Evolutionary conservation across 1,140 invertebrate genomes (phyloP).

Genomic region (Limonius californicus): DNA sequence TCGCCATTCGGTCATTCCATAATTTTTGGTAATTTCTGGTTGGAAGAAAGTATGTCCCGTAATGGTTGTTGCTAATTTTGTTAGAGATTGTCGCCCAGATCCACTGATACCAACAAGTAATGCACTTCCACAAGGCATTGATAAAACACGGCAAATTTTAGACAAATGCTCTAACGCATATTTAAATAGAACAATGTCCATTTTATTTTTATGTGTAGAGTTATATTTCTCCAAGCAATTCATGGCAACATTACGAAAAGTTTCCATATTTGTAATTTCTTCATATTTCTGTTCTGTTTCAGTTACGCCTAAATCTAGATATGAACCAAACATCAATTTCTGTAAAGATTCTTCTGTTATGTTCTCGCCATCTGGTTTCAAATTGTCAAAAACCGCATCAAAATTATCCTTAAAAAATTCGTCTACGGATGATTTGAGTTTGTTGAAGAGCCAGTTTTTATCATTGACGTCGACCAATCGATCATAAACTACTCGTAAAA

Average conservation of each 20-base stretch:
- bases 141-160: slow-evolving; percentile 80
- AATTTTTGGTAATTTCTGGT: slow-evolving; percentile 83
- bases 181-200: slow-evolving; percentile 86
- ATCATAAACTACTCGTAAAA: slow-evolving; percentile 86
- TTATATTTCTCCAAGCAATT: slow-evolving; percentile 82
- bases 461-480: slow-evolving; percentile 75
- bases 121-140: slow-evolving; percentile 72
- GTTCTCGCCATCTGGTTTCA: slow-evolving; percentile 49
- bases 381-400: slow-evolving; percentile 58
- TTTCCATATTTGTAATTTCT: slow-evolving; percentile 70
- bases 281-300: slow-evolving; percentile 80
- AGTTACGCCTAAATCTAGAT: slow-evolving; percentile 76
- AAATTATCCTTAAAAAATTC: slow-evolving; percentile 69
- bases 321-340: slow-evolving; percentile 83
- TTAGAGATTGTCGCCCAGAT: slow-evolving; percentile 82
- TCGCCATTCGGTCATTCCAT: slow-evolving; percentile 79
- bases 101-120: slow-evolving; percentile 83
- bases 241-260: slow-evolving; percentile 64
- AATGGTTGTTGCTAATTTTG: slow-evolving; percentile 72
- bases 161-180: slow-evolving; percentile 88
- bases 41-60: slow-evolving; percentile 73
- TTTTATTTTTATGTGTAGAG: slow-evolving; percentile 77
- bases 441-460: slow-evolving; percentile 69
- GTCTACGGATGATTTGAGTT: slow-evolving; percentile 60
- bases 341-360: slow-evolving; percentile 70